Evolutionary conservation across 1,140 invertebrate species (phyloP).

Genomic region (Trichonephila clavipes): DNA sequence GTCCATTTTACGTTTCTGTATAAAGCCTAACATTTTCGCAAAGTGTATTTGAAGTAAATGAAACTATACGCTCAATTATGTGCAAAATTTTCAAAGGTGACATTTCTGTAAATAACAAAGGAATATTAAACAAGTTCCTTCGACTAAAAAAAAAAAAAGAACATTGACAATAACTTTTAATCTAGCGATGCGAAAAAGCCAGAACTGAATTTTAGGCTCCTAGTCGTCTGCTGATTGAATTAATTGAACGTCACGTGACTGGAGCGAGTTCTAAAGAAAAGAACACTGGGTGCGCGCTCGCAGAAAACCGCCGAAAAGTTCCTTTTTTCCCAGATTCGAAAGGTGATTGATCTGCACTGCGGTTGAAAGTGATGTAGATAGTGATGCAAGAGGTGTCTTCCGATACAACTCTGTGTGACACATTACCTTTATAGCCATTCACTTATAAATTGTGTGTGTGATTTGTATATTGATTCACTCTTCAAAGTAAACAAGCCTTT

Average conservation of each 20-base stretch:
- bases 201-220: constrained; percentile 13
- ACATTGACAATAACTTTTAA: background rate
- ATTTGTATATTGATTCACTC: background rate
- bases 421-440: background rate
- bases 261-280: constrained; percentile 28
- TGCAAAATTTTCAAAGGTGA: too few species aligned
- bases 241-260: constrained; percentile 27
- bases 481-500: background rate
- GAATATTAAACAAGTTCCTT: background rate
- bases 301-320: constrained; percentile 23
- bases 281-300: constrained; percentile 7
- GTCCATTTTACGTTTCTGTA: too few species aligned
- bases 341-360: constrained; percentile 29
- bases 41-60: too few species aligned
- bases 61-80: too few species aligned
- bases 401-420: background rate
- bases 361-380: constrained; percentile 23
- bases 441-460: background rate
- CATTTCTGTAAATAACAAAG: too few species aligned
- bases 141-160: background rate
- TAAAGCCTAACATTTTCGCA: too few species aligned
- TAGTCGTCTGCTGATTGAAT: constrained; percentile 22
- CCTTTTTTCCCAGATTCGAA: constrained; percentile 24
- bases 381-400: background rate
- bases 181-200: background rate